Evolutionary conservation across 1,140 invertebrate genomes (phyloP).

Genomic region (Aleiodes sp.): DNA sequence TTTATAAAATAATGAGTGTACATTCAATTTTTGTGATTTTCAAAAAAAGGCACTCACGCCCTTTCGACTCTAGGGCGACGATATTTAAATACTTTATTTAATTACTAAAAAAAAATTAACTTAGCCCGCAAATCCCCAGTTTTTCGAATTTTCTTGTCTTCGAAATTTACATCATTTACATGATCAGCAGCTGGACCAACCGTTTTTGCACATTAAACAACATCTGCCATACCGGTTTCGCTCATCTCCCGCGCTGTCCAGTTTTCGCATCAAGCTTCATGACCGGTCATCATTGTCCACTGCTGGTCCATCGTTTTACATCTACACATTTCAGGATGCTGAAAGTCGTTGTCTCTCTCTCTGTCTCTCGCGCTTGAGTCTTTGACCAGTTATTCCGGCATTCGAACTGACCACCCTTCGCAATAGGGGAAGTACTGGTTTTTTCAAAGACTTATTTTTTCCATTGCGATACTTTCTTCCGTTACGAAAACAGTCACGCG

Average conservation of each 20-base stretch:
- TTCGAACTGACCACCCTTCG: constrained; percentile 43
- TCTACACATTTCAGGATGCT: constrained; percentile 54
- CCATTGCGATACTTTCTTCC: constrained; percentile 25
- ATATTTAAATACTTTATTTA: too few relatives aligned
- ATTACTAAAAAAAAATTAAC: too few relatives aligned
- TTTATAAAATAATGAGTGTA: too few relatives aligned
- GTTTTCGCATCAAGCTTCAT: constrained; percentile 47
- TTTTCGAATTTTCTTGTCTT: not conserved
- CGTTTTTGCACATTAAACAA: constrained; percentile 37
- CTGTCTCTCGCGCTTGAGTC: constrained; percentile 23
- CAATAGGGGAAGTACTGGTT: constrained; percentile 53
- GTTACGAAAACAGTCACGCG: constrained; percentile 4
- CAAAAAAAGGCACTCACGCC: too few relatives aligned
- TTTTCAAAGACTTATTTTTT: constrained; percentile 18
- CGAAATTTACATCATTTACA: not conserved
- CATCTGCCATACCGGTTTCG: constrained; percentile 63
- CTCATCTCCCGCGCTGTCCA: constrained; percentile 60
- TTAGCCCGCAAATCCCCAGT: not conserved
- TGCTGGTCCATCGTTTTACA: constrained; percentile 58
- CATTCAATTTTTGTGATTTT: too few relatives aligned
- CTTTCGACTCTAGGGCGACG: too few relatives aligned
- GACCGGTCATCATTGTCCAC: constrained; percentile 54
- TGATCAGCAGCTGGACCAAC: constrained; percentile 56
- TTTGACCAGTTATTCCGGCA: constrained; percentile 54
- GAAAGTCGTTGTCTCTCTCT: constrained; percentile 40